A percentile compares a stretch with the other conserved stretches of the same genome.
phyloP scores from a whole-genome alignment of 2,888 invertebrate species.

The Podabrus alpinus region DNA sequence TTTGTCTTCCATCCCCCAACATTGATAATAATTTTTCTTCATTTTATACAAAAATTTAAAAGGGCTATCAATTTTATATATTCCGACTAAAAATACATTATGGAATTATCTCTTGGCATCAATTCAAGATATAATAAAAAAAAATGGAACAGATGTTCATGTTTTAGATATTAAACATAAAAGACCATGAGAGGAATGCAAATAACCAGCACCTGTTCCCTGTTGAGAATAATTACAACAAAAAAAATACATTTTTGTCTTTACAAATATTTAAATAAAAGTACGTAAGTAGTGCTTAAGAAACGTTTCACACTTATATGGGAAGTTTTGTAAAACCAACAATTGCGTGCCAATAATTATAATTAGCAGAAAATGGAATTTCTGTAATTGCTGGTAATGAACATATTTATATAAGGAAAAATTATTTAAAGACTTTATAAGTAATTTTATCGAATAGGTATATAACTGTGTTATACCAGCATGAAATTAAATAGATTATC shows the following conservation, averaged over 20 bases:
- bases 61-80: not conserved
- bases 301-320: not conserved
- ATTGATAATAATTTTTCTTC: not conserved
- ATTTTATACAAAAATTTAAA: not conserved
- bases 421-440: not conserved
- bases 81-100: not conserved
- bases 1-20: not conserved
- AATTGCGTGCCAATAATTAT: not conserved
- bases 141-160: not conserved
- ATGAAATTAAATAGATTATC: not conserved
- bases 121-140: not conserved
- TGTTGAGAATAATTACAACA: not conserved
- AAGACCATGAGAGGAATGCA: not conserved
- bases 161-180: not conserved
- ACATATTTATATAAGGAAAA: not conserved
- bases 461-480: not conserved
- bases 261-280: not conserved
- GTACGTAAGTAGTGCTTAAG: not conserved
- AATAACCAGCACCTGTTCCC: not conserved
- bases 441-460: not conserved
- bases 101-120: not conserved
- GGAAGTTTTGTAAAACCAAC: not conserved
- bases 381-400: not conserved
- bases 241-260: not conserved
- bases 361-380: not conserved